Percentiles rank a stretch among this genome's conserved stretches.
Evolutionary conservation across 2,888 invertebrate genomes (phyloP).

Genomic region (Caenorhabditis sp.): DNA sequence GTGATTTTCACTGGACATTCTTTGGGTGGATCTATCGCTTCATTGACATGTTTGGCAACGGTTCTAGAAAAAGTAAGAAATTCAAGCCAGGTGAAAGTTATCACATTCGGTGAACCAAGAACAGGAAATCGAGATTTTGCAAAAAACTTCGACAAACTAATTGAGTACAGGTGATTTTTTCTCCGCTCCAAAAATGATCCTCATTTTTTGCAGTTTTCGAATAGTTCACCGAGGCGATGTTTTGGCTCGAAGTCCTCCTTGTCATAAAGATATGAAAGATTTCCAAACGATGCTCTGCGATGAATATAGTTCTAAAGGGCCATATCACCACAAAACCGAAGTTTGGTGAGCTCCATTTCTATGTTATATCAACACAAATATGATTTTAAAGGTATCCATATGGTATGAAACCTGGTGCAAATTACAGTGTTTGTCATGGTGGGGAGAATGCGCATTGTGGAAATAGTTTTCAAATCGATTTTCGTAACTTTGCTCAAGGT

Average conservation of each 20-base stretch:
- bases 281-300: slow-evolving; percentile 26
- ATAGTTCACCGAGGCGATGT: slow-evolving; percentile 23
- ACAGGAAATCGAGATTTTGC: slow-evolving; percentile 29
- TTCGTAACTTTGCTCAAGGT: slow-evolving; percentile 18
- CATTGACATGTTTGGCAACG: slow-evolving; percentile 16
- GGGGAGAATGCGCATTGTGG: slow-evolving; percentile 31
- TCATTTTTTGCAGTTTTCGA: slow-evolving; percentile 16
- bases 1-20: slow-evolving; percentile 35
- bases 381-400: slow-evolving; percentile 14
- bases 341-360: slow-evolving; percentile 8
- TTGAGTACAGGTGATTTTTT: slow-evolving; percentile 22
- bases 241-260: slow-evolving; percentile 17
- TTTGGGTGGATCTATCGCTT: slow-evolving; percentile 22
- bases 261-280: slow-evolving; percentile 25
- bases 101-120: slow-evolving; percentile 26
- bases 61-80: slow-evolving; percentile 7
- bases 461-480: slow-evolving; percentile 6
- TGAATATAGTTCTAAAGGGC: slow-evolving; percentile 9
- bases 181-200: neutral
- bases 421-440: slow-evolving; percentile 19
- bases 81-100: slow-evolving; percentile 17
- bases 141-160: slow-evolving; percentile 17
- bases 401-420: slow-evolving; percentile 23
- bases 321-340: slow-evolving; percentile 31
- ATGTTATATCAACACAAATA: neutral